Evolutionary conservation across 2,888 invertebrate species (phyloP).

Genomic region (Phytoseiulus persimilis): DNA sequence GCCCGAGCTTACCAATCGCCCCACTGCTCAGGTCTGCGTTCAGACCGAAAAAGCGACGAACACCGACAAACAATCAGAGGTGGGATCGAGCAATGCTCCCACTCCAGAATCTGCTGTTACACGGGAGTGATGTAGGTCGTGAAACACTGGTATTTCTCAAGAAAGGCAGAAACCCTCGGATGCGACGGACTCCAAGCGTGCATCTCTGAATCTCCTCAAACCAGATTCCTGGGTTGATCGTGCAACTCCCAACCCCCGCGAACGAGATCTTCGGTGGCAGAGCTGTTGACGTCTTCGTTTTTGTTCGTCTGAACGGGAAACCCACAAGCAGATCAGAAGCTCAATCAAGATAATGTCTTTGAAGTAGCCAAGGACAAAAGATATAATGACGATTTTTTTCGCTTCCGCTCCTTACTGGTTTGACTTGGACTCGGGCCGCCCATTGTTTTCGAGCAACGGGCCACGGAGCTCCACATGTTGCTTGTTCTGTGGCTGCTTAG

Average conservation of each 20-base stretch:
- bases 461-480: neutral
- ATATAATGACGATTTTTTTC: neutral
- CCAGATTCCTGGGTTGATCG: too few species aligned
- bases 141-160: too few species aligned
- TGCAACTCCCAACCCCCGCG: too few species aligned
- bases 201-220: too few species aligned
- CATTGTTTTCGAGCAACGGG: neutral
- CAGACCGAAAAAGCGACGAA: neutral
- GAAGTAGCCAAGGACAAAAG: neutral
- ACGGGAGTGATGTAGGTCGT: too few species aligned
- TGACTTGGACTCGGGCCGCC: neutral
- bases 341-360: neutral
- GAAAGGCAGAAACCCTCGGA: too few species aligned
- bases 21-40: neutral
- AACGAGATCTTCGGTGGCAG: neutral
- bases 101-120: too few species aligned
- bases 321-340: neutral
- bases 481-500: neutral
- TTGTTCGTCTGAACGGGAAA: neutral
- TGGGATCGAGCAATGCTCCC: too few species aligned
- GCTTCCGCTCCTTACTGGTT: neutral
- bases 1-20: neutral
- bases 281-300: neutral
- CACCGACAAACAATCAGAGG: too few species aligned
- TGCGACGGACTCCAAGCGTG: too few species aligned